Evolutionary conservation across 2,888 invertebrate species (phyloP).

Genomic region (Catocala nupta): DNA sequence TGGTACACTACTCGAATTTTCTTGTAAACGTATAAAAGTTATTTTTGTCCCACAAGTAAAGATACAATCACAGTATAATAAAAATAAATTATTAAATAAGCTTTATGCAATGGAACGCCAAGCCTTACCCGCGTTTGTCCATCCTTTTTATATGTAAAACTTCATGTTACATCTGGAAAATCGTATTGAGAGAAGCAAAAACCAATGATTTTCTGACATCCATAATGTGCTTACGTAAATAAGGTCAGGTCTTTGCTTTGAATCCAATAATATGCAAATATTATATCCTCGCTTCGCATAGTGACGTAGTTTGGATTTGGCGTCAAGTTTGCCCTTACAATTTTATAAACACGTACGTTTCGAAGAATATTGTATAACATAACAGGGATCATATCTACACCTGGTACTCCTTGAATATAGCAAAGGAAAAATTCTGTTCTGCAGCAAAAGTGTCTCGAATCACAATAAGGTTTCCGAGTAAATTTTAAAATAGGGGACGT

Average conservation of each 20-base stretch:
- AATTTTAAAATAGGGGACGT: conserved; percentile 20
- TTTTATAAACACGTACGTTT: conserved; percentile 17
- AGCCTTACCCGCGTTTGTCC: no score
- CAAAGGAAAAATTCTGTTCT: conserved; percentile 22
- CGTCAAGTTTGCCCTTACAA: conserved; percentile 11
- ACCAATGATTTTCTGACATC: neutral
- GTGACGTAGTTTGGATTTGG: conserved; percentile 1
- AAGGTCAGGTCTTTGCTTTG: conserved; percentile 3
- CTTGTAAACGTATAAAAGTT: no score
- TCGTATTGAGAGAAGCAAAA: neutral
- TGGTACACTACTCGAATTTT: no score
- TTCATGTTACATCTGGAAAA: no score
- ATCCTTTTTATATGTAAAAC: no score
- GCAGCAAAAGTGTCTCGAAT: conserved; percentile 31
- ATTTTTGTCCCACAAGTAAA: no score
- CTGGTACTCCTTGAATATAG: conserved; percentile 29
- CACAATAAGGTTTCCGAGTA: conserved; percentile 34
- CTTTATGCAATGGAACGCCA: no score
- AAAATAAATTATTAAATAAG: no score
- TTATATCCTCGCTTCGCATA: conserved; percentile 19
- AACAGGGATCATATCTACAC: conserved; percentile 38
- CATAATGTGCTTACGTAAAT: conserved; percentile 6
- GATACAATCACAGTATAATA: no score
- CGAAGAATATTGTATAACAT: conserved; percentile 41
- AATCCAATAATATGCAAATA: conserved; percentile 27